Evolutionary conservation across 2,888 invertebrate species (phyloP), one percentile per base, ranked within the genome.

Genomic region (Xylocampa areola): DNA sequence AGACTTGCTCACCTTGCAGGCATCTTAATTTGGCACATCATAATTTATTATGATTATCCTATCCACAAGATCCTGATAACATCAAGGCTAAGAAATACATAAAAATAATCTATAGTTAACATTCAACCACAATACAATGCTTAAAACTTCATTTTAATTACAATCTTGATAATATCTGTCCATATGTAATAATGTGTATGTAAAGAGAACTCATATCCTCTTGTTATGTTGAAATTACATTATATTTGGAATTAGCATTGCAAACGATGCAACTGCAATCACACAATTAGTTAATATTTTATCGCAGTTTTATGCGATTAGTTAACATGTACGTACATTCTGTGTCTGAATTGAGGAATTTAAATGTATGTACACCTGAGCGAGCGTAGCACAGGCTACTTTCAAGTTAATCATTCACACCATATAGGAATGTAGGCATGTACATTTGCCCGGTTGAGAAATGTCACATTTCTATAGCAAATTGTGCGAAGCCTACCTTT

Each of bases 171-270:
- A 60, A 58, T 50, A 30, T 30, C 33, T 14, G 21, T 44, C 36
- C 45, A 57, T 11, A 11, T 16, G 33, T 29, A 37, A 7, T 35
- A 45, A 30, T 47, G 44, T 50, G 33, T 51, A 58, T 65, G 45
- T 49, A 58, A 62, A 62, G 44, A 49, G 53, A 60, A 67, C 48
- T 63, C 60, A 50, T 54, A 63, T 67, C 57, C 62, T 69, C 51
- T 25, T 32, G 37, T 7, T 33, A 29, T 66, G 58, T 51, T 27
- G 58, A 40, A 52, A 73, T 63, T 11, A 44, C 49, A 49, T 48
- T 64, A 54, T 49, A 32, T 48, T 52, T 30, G 17, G 10, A 60
- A 66, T 73, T 58, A 57, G 45, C 51, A 63, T 60, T 19, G 36
- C 48, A 48, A 61, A 68, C 39, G 43, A 48, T 41, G 29, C 36